A percentile compares a stretch with the other conserved stretches of the same genome.
Conservation (phyloP, 1,140 invertebrate species). For the Pentalonia nigronervosa region DNA sequence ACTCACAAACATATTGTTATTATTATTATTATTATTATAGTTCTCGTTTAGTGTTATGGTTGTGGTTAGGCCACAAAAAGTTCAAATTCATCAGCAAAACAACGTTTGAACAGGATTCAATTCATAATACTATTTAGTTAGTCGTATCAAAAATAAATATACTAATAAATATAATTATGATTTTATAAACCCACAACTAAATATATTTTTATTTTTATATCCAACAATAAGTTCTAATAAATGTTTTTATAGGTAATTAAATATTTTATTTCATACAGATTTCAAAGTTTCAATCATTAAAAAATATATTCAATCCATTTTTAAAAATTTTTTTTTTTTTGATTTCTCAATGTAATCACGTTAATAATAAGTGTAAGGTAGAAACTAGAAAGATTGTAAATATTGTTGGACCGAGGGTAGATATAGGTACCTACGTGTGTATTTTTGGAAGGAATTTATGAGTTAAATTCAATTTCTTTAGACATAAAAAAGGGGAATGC, state of each 20-base stretch:
- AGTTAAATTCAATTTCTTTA: constrained; percentile 50
- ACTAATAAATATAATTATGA: background rate
- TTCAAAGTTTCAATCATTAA: no score
- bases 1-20: background rate
- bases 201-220: background rate
- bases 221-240: background rate
- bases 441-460: constrained; percentile 53
- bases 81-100: background rate
- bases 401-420: background rate
- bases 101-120: background rate
- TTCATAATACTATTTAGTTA: background rate
- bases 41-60: background rate
- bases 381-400: constrained; percentile 31
- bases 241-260: background rate
- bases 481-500: constrained; percentile 48
- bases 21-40: background rate
- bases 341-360: background rate
- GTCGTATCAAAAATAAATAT: background rate
- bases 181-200: background rate
- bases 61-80: background rate
- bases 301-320: background rate
- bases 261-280: background rate
- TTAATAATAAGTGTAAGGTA: background rate
- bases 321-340: background rate
- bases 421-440: background rate